Evolutionary conservation across 1,140 invertebrate genomes (phyloP).

Genomic region (Vanessa tameamea): DNA sequence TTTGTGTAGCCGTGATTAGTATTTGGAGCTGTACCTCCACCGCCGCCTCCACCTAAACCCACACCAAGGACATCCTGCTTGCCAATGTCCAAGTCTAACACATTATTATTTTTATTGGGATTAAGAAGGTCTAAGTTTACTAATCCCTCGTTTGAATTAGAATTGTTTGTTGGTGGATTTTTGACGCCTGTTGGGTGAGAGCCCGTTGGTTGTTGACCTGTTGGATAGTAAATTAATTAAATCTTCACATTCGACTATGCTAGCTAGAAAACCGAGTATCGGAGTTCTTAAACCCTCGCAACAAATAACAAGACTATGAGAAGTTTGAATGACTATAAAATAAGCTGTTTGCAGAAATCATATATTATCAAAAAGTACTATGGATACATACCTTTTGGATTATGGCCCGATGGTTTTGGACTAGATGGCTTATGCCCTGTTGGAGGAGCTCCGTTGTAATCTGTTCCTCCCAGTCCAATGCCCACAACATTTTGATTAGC

Average conservation of each 20-base stretch:
- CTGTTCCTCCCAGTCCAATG: conserved; percentile 29
- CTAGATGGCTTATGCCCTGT: not conserved
- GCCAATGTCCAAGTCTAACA: conserved; percentile 23
- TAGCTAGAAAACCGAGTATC: no score
- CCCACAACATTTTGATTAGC: conserved; percentile 31
- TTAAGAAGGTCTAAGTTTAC: conserved; percentile 35
- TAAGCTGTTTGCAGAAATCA: no score
- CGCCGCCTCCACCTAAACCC: conserved; percentile 22
- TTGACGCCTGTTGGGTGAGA: not conserved
- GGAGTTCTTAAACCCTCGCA: no score
- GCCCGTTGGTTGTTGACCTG: conserved; percentile 6
- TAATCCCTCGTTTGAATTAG: conserved; percentile 16
- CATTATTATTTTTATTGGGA: conserved; percentile 30
- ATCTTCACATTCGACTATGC: no score
- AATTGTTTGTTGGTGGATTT: not conserved
- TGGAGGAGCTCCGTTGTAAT: conserved; percentile 1
- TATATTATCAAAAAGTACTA: no score
- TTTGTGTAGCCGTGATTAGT: not conserved
- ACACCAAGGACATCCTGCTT: conserved; percentile 27
- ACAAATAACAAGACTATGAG: no score
- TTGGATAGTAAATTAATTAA: not conserved
- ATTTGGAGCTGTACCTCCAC: conserved; percentile 11
- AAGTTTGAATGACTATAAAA: no score
- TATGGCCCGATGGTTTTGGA: not conserved
- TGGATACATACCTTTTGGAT: not conserved